Percentiles rank a stretch among this genome's conserved stretches.
phyloP scores from a whole-genome alignment of 1,140 invertebrate genomes.

The Grapholita molesta region DNA sequence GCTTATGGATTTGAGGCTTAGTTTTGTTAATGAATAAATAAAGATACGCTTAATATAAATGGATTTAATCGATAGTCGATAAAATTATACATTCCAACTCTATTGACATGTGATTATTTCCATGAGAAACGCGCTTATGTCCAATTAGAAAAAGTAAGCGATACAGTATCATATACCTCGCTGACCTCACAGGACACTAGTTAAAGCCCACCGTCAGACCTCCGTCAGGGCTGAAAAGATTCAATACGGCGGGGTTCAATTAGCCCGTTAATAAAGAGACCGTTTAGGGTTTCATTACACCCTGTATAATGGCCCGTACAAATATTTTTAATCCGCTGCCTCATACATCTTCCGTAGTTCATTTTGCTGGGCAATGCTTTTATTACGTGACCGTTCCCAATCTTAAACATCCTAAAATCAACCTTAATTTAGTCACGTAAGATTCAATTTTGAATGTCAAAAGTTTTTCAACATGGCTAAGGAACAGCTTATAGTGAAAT shows the following conservation, averaged over 20 bases:
- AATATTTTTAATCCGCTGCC: conserved; percentile 74
- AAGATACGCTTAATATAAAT: too few relatives aligned
- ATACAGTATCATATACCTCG: neutral
- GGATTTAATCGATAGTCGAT: too few relatives aligned
- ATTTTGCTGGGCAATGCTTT: conserved; percentile 65
- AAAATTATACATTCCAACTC: too few relatives aligned
- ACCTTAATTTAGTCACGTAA: neutral
- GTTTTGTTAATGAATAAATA: too few relatives aligned
- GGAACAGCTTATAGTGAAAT: conserved; percentile 20
- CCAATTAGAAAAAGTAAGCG: neutral
- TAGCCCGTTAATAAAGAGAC: conserved; percentile 70
- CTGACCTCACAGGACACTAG: neutral
- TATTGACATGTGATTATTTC: too few relatives aligned
- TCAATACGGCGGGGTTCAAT: conserved; percentile 62
- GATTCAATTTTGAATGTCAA: neutral
- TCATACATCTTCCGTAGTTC: conserved; percentile 75
- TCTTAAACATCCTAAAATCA: neutral
- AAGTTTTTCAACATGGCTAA: conserved; percentile 23
- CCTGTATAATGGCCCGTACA: conserved; percentile 73
- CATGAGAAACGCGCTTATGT: too few relatives aligned
- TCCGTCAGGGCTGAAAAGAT: conserved; percentile 61
- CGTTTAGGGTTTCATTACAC: conserved; percentile 67
- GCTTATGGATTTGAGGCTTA: too few relatives aligned
- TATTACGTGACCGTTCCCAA: conserved; percentile 44
- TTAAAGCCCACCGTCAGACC: conserved; percentile 42